Base-by-base conservation (phyloP, 1,140 invertebrate genomes). In the Listronotus bonariensis region DNA sequence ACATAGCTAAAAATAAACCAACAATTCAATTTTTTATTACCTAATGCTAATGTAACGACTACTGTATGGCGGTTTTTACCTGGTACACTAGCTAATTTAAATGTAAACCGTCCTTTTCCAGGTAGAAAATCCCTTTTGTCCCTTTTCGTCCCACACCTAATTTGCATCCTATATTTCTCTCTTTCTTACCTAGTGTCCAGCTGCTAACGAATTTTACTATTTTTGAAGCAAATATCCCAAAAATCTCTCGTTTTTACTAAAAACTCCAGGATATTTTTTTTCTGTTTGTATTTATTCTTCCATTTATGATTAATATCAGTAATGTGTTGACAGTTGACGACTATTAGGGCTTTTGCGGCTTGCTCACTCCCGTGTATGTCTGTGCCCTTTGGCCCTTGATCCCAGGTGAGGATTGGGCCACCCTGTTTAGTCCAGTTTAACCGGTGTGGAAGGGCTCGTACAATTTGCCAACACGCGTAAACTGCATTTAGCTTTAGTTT, bases 281-380 rank as follows among this genome's bases (percentile, higher is more conserved):
- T 36, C 8, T 36, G 34, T 36, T 36, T 36, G 11, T 36, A 36
- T 36, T 12, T 36, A 36, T 36, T 38, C 34, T 4, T 18, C 65
- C 64, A 66, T 67, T 77, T 74, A 76, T 77, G 76, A 77, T 77
- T 77, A 75, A 77, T 77, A 77, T 77, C 76, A 59, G 76, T 68
- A 72, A 77, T 77, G 76, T 77, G 76, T 77, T 77, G 76, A 77
- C 76, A 77, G 73, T 72, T 75, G 68, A 76, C 74, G 73, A 75
- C 72, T 76, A 77, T 76, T 77, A 77, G 73, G 74, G 76, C 60
- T 75, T 75, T 74, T 77, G 76, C 64, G 76, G 76, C 76, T 65
- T 77, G 76, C 74, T 77, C 76, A 77, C 76, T 76, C 76, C 76
- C 72, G 70, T 76, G 74, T 77, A 74, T 68, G 51, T 61, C 62